A percentile compares a stretch with the other conserved stretches of the same genome.
phyloP scores from a whole-genome alignment of 2,113 vertebrate genomes.

The rat (Rattus norvegicus) region DNA sequence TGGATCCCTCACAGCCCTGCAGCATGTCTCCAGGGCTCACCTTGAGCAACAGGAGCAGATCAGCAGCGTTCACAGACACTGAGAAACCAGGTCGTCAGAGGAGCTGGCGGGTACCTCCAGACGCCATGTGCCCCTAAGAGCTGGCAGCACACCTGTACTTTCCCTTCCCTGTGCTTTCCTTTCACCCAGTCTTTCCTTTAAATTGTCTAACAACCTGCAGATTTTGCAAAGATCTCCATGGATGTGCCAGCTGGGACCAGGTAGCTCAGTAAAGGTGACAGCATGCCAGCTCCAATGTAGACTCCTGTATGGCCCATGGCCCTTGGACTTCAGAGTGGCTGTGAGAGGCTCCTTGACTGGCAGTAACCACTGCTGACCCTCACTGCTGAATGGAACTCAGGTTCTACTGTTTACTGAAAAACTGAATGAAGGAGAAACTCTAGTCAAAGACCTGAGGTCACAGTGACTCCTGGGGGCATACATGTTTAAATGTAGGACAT shows the following conservation, averaged over 20 bases:
- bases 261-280: slow-evolving; percentile 63
- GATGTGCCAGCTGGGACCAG: slow-evolving; percentile 46
- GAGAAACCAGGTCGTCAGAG: slow-evolving; percentile 23
- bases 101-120: background rate
- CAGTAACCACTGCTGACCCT: slow-evolving; percentile 15
- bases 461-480: slow-evolving; percentile 15
- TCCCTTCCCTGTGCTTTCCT: slow-evolving; percentile 48
- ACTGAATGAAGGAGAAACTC: slow-evolving; percentile 47
- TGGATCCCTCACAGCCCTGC: background rate
- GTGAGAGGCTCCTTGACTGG: background rate
- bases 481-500: slow-evolving; percentile 51
- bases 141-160: slow-evolving; percentile 44
- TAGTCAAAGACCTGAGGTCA: slow-evolving; percentile 42
- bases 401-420: slow-evolving; percentile 25
- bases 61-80: background rate
- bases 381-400: slow-evolving; percentile 15
- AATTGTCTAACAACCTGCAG: slow-evolving; percentile 42
- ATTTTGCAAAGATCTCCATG: slow-evolving; percentile 75
- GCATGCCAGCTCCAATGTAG: slow-evolving; percentile 33
- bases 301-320: slow-evolving; percentile 56
- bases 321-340: slow-evolving; percentile 6
- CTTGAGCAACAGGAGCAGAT: background rate
- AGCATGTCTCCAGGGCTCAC: background rate
- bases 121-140: background rate
- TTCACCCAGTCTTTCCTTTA: slow-evolving; percentile 60